Evolutionary conservation across 1,140 invertebrate genomes (phyloP).

Genomic region (Megathymus violae): DNA sequence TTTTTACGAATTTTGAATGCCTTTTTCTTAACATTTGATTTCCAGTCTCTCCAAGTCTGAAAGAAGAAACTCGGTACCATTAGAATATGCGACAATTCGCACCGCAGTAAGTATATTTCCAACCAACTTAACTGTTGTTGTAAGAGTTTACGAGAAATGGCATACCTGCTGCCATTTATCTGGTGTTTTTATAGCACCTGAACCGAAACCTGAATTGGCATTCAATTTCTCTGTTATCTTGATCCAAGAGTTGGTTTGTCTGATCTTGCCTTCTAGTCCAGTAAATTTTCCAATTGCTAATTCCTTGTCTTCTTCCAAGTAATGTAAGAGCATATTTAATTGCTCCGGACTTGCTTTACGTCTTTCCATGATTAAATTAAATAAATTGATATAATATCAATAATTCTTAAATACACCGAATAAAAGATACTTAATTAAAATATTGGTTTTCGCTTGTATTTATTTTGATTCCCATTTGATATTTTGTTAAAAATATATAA

Average conservation of each 20-base stretch:
- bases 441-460: not conserved
- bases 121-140: too few species aligned
- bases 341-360: conserved; percentile 62
- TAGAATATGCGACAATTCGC: too few species aligned
- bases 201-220: conserved; percentile 58
- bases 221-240: conserved; percentile 61
- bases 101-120: too few species aligned
- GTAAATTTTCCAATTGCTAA: conserved; percentile 56
- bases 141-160: too few species aligned
- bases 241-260: conserved; percentile 59
- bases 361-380: conserved; percentile 48
- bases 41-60: conserved; percentile 63
- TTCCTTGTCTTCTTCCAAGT: conserved; percentile 59
- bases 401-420: too few species aligned
- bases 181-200: conserved; percentile 60
- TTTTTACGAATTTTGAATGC: conserved; percentile 58
- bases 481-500: too few species aligned
- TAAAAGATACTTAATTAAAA: too few species aligned
- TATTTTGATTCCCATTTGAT: too few species aligned
- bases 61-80: conserved; percentile 25
- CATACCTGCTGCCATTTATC: conserved; percentile 61
- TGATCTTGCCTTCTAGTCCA: conserved; percentile 53
- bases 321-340: conserved; percentile 59
- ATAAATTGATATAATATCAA: too few species aligned
- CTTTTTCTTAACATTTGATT: conserved; percentile 64